Percentiles rank a stretch among this genome's conserved stretches.
Conservation (phyloP, 2,797 vertebrate species). For the Halcyon leucocephala region DNA sequence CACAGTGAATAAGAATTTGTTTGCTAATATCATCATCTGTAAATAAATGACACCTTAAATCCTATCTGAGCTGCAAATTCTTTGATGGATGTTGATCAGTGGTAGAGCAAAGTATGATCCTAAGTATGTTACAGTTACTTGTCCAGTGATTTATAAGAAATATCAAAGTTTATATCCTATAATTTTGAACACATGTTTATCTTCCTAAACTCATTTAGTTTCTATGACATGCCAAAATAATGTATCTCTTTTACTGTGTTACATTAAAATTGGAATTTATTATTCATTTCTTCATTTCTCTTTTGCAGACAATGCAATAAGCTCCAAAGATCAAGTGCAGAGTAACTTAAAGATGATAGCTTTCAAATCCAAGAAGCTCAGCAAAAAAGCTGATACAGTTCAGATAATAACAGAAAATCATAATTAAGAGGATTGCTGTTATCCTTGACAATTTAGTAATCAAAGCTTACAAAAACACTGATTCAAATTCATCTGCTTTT, state of each 20-base stretch:
- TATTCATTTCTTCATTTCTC: background rate
- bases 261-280: background rate
- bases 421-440: background rate
- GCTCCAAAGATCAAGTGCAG: background rate
- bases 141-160: constrained; percentile 2
- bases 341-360: background rate
- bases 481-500: background rate
- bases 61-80: background rate
- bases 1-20: background rate
- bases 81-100: constrained; percentile 23
- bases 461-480: background rate
- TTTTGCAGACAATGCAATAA: background rate
- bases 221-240: background rate
- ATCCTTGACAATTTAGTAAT: background rate
- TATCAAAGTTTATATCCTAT: background rate
- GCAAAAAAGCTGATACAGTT: background rate
- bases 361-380: background rate
- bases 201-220: background rate
- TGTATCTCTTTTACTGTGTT: background rate
- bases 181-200: constrained; percentile 5
- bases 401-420: background rate
- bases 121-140: background rate
- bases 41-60: constrained; percentile 37
- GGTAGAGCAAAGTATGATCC: background rate
- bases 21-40: background rate